Evolutionary conservation across 2,113 vertebrate species (phyloP), one percentile per base, ranked within the genome.

Genomic region (Gymnogyps californianus): DNA sequence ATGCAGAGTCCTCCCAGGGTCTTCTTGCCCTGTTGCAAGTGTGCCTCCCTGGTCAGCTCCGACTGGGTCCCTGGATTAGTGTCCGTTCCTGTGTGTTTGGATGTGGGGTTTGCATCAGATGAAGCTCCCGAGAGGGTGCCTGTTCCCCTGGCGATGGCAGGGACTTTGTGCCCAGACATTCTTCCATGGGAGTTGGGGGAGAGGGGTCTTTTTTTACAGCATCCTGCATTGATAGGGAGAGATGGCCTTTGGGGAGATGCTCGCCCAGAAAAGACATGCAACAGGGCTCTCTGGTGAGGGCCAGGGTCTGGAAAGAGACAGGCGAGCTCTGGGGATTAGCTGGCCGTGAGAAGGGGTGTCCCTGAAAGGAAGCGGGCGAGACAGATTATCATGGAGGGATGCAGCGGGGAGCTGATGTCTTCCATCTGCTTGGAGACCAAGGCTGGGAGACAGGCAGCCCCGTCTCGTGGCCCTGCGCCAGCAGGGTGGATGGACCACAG

Each of bases 371-470:
- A 96, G n/a, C 1, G 1, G 61, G 69, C 4, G 46, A 95, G 91
- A 96, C 94, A 94, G 81, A 95, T 89, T 87, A 96, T 81, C n/a
- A 0, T 2, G 5, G 83, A 95, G 57, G 83, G 95, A 89, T 89
- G 87, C 65, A 66, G 62, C 2, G 5, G 44, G 70, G 78, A 89
- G 83, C 70, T 94, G 97, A 97, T 96, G 84, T 85, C 89, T 96
- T 96, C 95, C 94, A 96, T 97, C 97, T 96, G 95, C 93, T 91
- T 80, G 89, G 91, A 94, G 90, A 79, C 70, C 0, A 17, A 76
- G 83, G 66, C 91, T 77, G 66, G 75, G 89, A 96, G 84, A 58
- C 81, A 72, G 82, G 85, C 42, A 3, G 83, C 55, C 69, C 86
- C 1, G 2, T 66, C 70, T 74, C 10, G 0, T 96, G 97, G 95